Evolutionary conservation across 1,140 invertebrate genomes (phyloP), one percentile per base, ranked within the genome.

Genomic region (Manduca sexta): DNA sequence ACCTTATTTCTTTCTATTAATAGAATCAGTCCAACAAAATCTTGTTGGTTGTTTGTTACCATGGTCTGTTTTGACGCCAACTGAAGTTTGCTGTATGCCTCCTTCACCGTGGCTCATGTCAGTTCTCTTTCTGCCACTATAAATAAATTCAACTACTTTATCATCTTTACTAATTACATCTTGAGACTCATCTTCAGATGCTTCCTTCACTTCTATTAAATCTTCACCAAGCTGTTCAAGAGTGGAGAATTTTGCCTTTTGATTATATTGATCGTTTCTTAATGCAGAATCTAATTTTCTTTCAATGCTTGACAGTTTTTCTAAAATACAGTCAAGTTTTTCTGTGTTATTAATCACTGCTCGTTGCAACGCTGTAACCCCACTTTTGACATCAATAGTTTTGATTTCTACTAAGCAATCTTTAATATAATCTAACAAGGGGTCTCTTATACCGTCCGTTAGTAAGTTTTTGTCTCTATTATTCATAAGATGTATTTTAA

Each of bases 401-500:
- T 66, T 65, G 42, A 68, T 37, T 46, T 79, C 58, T 44, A 42
- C 33, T 41, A 81, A 57, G 31, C 64, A 73, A 35, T 79, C 69
- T 58, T 64, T 72, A 7, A 82, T 57, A 8, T 70, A 56, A 14
- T 61, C 66, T 21, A 79, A 46, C 41, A 82, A 51, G 10, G 81
- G 78, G 13, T 37, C 40, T 42, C 55, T 62, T 45, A 84, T 65
- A 45, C 59, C 74, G 51, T 82, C 75, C 38, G 49, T 70, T 16
- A 84, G 60, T 26, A 59, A 45, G 37, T 64, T 60, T 55, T 72
- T 82, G 44, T 79, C 78, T 45, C 60, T 58, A 13, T 82, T 75
- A 34, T 74, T 74, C 78, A 82, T 82, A 29, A 84, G 56, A 61
- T 81, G 75, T 50, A 82, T 65, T 77, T 84, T 84, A 45, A 81